Percentiles rank a stretch among this genome's conserved stretches.
Evolutionary conservation across 1,140 invertebrate genomes (phyloP).

Genomic region (Campoletis sonorensis): DNA sequence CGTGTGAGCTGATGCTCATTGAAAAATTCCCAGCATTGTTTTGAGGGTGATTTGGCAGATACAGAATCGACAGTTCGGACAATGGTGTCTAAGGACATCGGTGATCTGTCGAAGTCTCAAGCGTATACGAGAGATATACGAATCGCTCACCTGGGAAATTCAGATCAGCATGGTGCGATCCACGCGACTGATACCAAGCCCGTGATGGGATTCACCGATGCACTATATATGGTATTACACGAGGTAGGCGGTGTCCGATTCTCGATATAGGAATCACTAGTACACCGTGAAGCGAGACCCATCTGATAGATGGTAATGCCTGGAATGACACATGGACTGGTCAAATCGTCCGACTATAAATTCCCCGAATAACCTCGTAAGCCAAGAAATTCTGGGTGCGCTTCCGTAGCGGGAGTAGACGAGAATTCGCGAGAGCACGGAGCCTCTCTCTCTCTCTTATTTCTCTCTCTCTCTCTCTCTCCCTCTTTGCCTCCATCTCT

Average conservation of each 20-base stretch:
- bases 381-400: conserved; percentile 61
- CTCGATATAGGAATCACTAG: conserved; percentile 42
- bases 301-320: conserved; percentile 60
- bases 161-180: conserved; percentile 19
- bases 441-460: conserved; percentile 25
- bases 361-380: conserved; percentile 63
- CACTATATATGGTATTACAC: background rate
- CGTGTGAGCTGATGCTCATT: background rate
- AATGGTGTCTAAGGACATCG: conserved; percentile 13
- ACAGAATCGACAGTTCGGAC: background rate
- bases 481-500: background rate
- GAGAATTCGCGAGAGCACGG: background rate
- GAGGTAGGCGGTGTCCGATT: conserved; percentile 15
- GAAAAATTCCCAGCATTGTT: conserved; percentile 6
- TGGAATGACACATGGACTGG: conserved; percentile 69
- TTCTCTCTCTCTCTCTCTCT: conserved; percentile 38
- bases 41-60: background rate
- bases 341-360: conserved; percentile 66
- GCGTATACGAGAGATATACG: conserved; percentile 12
- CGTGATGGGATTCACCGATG: conserved; percentile 17
- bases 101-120: conserved; percentile 21
- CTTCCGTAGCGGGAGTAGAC: background rate
- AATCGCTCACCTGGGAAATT: conserved; percentile 43
- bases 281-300: conserved; percentile 31
- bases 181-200: conserved; percentile 16